Conservation (phyloP, 2,888 invertebrate genomes). For the Cheilosia pagana region DNA sequence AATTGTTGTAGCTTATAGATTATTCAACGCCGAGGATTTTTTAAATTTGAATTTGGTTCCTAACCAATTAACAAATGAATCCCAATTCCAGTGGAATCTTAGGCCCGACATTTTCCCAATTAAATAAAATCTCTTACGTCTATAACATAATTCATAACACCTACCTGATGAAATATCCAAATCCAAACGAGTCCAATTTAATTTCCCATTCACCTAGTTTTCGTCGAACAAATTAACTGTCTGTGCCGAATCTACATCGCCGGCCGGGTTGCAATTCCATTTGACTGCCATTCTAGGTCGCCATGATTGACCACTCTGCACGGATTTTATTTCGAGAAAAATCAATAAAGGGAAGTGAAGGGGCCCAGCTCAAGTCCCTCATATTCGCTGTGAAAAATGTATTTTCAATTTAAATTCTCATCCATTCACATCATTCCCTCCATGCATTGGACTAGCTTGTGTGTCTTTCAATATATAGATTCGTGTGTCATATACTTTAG, state of each 20-base stretch:
- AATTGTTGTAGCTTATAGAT: too few species aligned
- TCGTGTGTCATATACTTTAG: not conserved
- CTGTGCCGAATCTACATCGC: slow-evolving; percentile 39
- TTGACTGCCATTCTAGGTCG: slow-evolving; percentile 51
- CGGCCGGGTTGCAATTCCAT: slow-evolving; percentile 14
- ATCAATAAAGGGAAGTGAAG: slow-evolving; percentile 41
- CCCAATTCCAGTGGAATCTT: too few species aligned
- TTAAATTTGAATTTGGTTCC: too few species aligned
- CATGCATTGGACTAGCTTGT: not conserved
- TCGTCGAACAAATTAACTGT: slow-evolving; percentile 35
- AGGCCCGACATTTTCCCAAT: not conserved
- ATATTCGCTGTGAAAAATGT: slow-evolving; percentile 34
- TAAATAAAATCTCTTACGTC: not conserved
- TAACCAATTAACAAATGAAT: too few species aligned
- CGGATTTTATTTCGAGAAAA: slow-evolving; percentile 50
- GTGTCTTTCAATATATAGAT: slow-evolving; percentile 15
- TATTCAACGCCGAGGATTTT: too few species aligned
- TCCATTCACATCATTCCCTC: slow-evolving; percentile 31
- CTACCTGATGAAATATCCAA: not conserved
- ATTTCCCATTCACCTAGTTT: slow-evolving; percentile 41
- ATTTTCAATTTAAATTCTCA: slow-evolving; percentile 71
- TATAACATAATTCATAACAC: not conserved
- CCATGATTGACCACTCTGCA: slow-evolving; percentile 47
- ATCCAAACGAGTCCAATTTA: slow-evolving; percentile 24
- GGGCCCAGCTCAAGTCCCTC: slow-evolving; percentile 18